Evolutionary conservation across 2,888 invertebrate genomes (phyloP).

Genomic region (Microplitis manilae): DNA sequence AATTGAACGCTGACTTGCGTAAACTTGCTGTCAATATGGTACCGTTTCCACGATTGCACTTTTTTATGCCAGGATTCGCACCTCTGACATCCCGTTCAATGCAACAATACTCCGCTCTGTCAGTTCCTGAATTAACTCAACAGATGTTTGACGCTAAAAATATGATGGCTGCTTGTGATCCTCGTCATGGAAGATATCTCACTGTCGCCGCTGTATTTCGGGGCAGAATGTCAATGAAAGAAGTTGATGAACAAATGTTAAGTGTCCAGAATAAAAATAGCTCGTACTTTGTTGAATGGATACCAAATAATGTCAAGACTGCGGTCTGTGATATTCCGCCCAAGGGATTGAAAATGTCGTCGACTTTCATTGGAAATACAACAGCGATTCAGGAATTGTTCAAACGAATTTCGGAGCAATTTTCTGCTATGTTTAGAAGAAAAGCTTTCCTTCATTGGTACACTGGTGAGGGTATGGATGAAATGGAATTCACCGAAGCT

Average conservation of each 20-base stretch:
- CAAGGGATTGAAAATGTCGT: conserved; percentile 86
- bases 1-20: conserved; percentile 93
- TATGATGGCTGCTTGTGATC: conserved; percentile 87
- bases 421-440: conserved; percentile 95
- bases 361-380: conserved; percentile 91
- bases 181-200: conserved; percentile 82
- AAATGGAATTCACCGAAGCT: conserved; percentile 98
- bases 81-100: conserved; percentile 84
- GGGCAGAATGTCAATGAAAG: conserved; percentile 81
- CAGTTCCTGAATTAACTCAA: conserved; percentile 85
- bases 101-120: conserved; percentile 81
- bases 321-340: conserved; percentile 89
- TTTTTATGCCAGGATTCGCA: conserved; percentile 91
- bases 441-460: conserved; percentile 99
- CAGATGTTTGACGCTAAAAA: conserved; percentile 88
- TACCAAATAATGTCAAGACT: conserved; percentile 87
- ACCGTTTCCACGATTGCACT: conserved; percentile 91
- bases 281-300: conserved; percentile 82
- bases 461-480: conserved; percentile 98
- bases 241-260: conserved; percentile 84
- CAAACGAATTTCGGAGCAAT: conserved; percentile 91
- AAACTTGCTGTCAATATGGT: conserved; percentile 97
- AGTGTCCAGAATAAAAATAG: conserved; percentile 80
- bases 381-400: conserved; percentile 93
- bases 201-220: conserved; percentile 84